Evolutionary conservation across 2,113 vertebrate genomes (phyloP).

Genomic region (Orycteropus afer): DNA sequence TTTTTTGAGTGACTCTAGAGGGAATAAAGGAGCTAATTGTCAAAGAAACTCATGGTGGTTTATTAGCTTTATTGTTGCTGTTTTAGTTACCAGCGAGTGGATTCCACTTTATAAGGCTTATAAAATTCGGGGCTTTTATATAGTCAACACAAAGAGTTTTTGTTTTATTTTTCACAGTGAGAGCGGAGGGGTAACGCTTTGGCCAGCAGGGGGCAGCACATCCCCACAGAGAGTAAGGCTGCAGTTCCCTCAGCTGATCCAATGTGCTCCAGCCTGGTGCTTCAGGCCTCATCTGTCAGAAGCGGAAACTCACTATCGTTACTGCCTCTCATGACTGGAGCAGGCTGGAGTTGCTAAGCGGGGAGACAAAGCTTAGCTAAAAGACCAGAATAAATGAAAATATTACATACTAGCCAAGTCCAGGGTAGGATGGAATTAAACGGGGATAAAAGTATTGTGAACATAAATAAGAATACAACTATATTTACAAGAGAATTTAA

Average conservation of each 20-base stretch:
- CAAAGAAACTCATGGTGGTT: conserved; percentile 10
- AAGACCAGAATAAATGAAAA: conserved; percentile 13
- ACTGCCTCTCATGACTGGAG: background rate
- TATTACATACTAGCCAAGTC: background rate
- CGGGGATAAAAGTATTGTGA: background rate
- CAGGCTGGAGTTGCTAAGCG: background rate
- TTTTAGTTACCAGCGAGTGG: background rate
- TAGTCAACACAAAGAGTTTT: background rate
- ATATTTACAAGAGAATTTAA: conserved; percentile 6
- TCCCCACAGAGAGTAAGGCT: conserved; percentile 60
- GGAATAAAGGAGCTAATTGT: background rate
- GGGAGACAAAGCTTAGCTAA: background rate
- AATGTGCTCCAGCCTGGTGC: background rate
- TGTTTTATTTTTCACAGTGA: background rate
- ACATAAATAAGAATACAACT: background rate
- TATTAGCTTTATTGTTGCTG: conserved; percentile 10
- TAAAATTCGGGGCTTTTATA: background rate
- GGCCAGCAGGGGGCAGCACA: conserved; percentile 87
- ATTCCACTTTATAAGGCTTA: background rate
- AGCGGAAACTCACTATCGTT: background rate
- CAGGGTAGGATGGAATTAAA: background rate
- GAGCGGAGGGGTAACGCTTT: conserved; percentile 40
- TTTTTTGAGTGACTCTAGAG: background rate
- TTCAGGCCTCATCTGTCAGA: background rate
- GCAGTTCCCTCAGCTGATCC: fast-evolving